Percentiles rank a stretch among this genome's conserved stretches.
Evolutionary conservation across 1,140 invertebrate genomes (phyloP).

Genomic region (Drosophila trapezifrons): DNA sequence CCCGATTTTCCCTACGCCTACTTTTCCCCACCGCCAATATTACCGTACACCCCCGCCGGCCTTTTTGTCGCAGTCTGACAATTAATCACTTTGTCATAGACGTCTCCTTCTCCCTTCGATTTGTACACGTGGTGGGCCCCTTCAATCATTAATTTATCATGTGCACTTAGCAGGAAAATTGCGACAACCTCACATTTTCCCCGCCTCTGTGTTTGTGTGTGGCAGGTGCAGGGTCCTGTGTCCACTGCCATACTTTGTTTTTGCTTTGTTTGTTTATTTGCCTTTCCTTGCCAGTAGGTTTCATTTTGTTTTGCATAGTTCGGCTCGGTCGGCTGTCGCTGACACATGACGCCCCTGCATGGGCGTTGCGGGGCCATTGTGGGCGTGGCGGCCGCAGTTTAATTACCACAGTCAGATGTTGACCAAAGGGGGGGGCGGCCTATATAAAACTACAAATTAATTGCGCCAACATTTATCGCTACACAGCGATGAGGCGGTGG

Average conservation of each 20-base stretch:
- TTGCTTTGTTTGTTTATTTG: slow-evolving; percentile 40
- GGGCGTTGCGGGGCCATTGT: slow-evolving; percentile 4
- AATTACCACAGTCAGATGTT: slow-evolving; percentile 46
- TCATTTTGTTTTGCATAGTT: slow-evolving; percentile 51
- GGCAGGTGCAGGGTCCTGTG: slow-evolving; percentile 51
- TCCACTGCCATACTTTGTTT: slow-evolving; percentile 15
- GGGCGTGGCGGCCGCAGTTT: slow-evolving; percentile 37
- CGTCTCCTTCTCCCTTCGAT: slow-evolving; percentile 16
- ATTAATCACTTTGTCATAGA: slow-evolving; percentile 75
- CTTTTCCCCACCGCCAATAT: neutral
- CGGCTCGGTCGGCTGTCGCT: slow-evolving; percentile 22
- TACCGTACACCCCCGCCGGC: neutral
- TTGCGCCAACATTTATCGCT: slow-evolving; percentile 51
- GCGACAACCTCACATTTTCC: slow-evolving; percentile 34
- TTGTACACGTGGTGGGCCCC: slow-evolving; percentile 12
- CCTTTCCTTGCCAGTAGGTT: slow-evolving; percentile 42
- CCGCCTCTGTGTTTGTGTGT: neutral
- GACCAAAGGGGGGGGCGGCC: slow-evolving; percentile 26
- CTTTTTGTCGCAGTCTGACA: slow-evolving; percentile 40
- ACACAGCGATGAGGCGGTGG: neutral
- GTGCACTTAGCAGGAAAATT: slow-evolving; percentile 75
- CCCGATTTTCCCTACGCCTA: neutral
- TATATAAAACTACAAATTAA: slow-evolving; percentile 61
- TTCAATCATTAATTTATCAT: slow-evolving; percentile 76
- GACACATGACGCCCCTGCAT: slow-evolving; percentile 42